phyloP scores from a whole-genome alignment of 2,888 invertebrate species.

The Diarsia rubi region DNA sequence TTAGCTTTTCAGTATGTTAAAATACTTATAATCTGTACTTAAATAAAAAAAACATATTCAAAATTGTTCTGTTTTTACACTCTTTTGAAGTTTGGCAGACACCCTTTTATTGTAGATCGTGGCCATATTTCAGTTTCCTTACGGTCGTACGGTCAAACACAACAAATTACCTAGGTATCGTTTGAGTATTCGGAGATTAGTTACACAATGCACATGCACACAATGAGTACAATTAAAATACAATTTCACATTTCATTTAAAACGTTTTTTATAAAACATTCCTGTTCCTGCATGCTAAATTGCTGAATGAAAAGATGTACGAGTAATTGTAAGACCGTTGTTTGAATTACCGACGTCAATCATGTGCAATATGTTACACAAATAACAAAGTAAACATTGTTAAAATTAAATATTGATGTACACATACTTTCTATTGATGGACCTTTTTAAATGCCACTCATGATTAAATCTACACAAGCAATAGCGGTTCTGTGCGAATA shows the following conservation, averaged over 20 bases:
- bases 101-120: no score
- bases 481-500: constrained; percentile 2
- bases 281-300: not conserved
- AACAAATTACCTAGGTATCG: no score
- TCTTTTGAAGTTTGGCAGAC: no score
- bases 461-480: constrained; percentile 26
- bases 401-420: constrained; percentile 4
- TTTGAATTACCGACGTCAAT: constrained; percentile 11
- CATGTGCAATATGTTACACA: constrained; percentile 5
- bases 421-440: constrained; percentile 34
- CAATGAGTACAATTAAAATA: not conserved
- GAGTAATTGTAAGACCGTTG: not conserved
- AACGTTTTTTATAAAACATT: not conserved
- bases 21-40: not conserved
- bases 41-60: no score
- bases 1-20: not conserved
- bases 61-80: no score
- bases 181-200: no score
- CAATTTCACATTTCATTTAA: not conserved
- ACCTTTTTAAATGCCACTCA: constrained; percentile 15
- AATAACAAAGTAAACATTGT: constrained; percentile 10
- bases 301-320: not conserved
- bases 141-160: no score
- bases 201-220: no score
- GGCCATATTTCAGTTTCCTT: no score